phyloP scores from a whole-genome alignment of 2,797 vertebrate genomes.

The Etheostoma perlongum region DNA sequence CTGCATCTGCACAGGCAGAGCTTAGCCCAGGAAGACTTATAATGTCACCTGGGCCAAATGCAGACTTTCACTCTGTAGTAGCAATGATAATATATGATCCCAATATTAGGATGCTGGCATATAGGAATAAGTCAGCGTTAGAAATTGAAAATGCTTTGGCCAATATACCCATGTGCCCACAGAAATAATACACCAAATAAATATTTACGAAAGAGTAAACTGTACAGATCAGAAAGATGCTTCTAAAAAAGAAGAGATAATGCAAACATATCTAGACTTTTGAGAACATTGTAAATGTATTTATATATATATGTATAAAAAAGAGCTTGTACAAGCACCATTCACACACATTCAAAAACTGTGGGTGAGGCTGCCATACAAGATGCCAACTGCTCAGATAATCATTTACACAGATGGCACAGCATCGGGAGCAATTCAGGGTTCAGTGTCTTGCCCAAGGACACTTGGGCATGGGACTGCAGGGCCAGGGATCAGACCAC shows the following conservation, averaged over 20 bases:
- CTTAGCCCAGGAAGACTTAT: conserved; percentile 56
- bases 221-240: not conserved
- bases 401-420: too few relatives aligned
- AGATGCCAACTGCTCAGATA: too few relatives aligned
- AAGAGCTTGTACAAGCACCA: too few relatives aligned
- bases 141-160: conserved; percentile 17
- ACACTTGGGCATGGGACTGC: too few relatives aligned
- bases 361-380: too few relatives aligned
- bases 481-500: too few relatives aligned
- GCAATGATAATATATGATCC: conserved; percentile 42
- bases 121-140: conserved; percentile 5
- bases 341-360: too few relatives aligned
- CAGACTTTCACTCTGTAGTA: conserved; percentile 45
- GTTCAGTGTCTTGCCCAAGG: too few relatives aligned
- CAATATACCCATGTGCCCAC: not conserved
- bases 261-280: conserved; percentile 7
- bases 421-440: too few relatives aligned
- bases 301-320: too few relatives aligned
- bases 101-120: conserved; percentile 34
- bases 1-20: conserved; percentile 58
- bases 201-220: not conserved
- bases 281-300: not conserved
- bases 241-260: conserved; percentile 10
- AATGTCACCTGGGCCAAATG: conserved; percentile 51
- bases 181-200: conserved; percentile 13